Base-by-base conservation (phyloP, 2,113 vertebrate species). In the Irena cyanogastra region DNA sequence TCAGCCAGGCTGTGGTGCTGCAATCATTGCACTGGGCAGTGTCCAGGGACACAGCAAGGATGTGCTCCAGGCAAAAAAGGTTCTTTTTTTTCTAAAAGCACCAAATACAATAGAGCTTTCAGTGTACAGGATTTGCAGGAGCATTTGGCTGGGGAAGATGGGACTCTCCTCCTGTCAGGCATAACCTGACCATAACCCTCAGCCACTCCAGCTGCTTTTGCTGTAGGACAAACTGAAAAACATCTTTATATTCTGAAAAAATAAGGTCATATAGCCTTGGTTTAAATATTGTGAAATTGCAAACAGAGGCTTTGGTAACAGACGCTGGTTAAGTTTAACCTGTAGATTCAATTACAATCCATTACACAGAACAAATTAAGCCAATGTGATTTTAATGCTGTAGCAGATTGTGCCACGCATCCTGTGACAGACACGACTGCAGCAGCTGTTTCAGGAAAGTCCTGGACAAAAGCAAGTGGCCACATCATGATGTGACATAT, bases 341-440 rank as follows among this genome's bases (percentile, higher is more conserved):
- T 83, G 59, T 52, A 70, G 66, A 88, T 91, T 91, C 63, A 93
- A 70, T 92, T 95, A 92, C 52, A 74, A 41, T 52, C 68, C 54
- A 83, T 86, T 91, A 91, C 64, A 70, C 31, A 75, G 95, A 93
- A 70, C 22, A 91, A 85, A 96, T 85, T 69, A 74, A 86, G 92
- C 88, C 79, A 90, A 31, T 11, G 41, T 33, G 54, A 74, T 0
- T 0, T 47, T 88, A 87, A 77, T n/a, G 71, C 70, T 70, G 35
- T 35, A 47, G 68, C 0, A 3, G 59, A 85, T 61, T 85, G 82
- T 63, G 39, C 24, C 0, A 0, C 7, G 42, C 50, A 63, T 57
- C 61, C 91, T 85, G 49, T 18, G 70, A 94, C 57, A 84, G 65
- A 57, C 37, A 49, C 0, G 0, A 59, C 53, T 16, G 49, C 65